Percentiles rank a stretch among this genome's conserved stretches.
Evolutionary conservation across 2,888 invertebrate species (phyloP).

Genomic region (Mayetiola destructor): DNA sequence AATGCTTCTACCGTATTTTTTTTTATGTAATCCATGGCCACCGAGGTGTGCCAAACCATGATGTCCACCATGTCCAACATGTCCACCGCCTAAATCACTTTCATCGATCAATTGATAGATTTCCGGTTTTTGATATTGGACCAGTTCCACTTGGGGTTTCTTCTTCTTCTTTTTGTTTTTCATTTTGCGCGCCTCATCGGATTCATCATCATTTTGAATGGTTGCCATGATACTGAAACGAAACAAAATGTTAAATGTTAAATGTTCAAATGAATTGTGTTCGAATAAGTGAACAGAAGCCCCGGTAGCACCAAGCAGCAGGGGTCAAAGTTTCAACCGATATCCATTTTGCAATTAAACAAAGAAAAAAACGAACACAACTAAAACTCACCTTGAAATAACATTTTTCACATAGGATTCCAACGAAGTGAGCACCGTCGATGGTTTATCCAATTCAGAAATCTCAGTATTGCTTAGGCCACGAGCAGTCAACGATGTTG

Average conservation of each 20-base stretch:
- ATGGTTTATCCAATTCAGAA: constrained; percentile 31
- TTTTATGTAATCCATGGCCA: constrained; percentile 22
- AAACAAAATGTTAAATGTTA: no score
- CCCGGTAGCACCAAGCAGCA: not conserved
- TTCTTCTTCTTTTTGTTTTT: constrained; percentile 19
- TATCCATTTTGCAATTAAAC: not conserved
- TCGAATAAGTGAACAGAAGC: no score
- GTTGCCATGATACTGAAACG: not conserved
- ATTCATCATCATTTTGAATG: not conserved
- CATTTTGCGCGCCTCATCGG: not conserved
- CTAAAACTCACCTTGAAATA: constrained; percentile 29
- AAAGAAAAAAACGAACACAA: not conserved
- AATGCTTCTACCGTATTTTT: constrained; percentile 34
- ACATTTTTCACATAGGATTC: constrained; percentile 25
- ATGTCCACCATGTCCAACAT: constrained; percentile 22
- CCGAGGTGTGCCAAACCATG: constrained; percentile 13
- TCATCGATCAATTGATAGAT: not conserved
- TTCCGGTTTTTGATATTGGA: constrained; percentile 41
- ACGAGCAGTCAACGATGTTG: constrained; percentile 24
- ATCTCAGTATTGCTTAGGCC: constrained; percentile 29
- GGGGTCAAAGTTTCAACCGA: not conserved
- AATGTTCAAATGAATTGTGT: no score
- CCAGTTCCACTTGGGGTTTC: constrained; percentile 36
- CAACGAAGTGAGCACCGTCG: constrained; percentile 32
- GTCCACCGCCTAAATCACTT: constrained; percentile 26